Conservation (phyloP, 2,888 invertebrate species). For the Zygaena filipendulae region DNA sequence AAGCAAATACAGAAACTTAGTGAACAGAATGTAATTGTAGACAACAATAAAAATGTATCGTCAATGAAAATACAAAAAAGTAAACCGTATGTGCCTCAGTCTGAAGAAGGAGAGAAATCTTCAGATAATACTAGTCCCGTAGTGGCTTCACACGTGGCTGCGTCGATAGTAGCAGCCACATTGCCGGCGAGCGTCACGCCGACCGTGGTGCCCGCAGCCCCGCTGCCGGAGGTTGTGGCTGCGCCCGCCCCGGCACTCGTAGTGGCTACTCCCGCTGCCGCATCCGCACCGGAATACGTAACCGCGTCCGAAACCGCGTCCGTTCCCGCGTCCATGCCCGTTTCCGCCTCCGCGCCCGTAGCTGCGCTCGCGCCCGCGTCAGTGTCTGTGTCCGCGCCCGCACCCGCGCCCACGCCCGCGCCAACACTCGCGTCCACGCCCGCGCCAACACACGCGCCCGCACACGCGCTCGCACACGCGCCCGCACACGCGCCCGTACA, state of each 20-base stretch:
- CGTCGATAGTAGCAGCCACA: slow-evolving; percentile 1
- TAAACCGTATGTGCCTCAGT: slow-evolving; percentile 41
- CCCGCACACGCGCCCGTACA: slow-evolving; percentile 16
- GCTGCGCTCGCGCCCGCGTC: slow-evolving; percentile 16
- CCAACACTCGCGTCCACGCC: no score
- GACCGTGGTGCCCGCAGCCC: slow-evolving; percentile 17
- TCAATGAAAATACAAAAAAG: slow-evolving; percentile 39
- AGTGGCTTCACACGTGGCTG: slow-evolving; percentile 9
- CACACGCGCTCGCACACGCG: slow-evolving; percentile 13
- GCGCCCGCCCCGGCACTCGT: slow-evolving; percentile 16
- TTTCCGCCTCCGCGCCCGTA: slow-evolving; percentile 18
- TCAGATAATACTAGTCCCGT: slow-evolving; percentile 21
- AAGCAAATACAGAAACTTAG: slow-evolving; percentile 48
- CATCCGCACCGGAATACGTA: slow-evolving; percentile 17
- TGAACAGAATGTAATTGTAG: slow-evolving; percentile 42
- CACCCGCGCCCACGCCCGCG: slow-evolving; percentile 11
- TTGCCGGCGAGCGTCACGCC: slow-evolving; percentile 6
- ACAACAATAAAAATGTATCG: slow-evolving; percentile 43
- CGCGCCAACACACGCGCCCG: no score
- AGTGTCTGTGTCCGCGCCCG: slow-evolving; percentile 11
- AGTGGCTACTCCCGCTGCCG: slow-evolving; percentile 11
- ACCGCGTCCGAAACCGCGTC: slow-evolving; percentile 16
- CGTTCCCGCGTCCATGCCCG: slow-evolving; percentile 12
- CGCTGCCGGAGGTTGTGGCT: slow-evolving; percentile 18
- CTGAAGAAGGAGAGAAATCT: slow-evolving; percentile 32